Base-by-base conservation (phyloP, 2,888 invertebrate genomes). In the Chelonus formosanus region DNA sequence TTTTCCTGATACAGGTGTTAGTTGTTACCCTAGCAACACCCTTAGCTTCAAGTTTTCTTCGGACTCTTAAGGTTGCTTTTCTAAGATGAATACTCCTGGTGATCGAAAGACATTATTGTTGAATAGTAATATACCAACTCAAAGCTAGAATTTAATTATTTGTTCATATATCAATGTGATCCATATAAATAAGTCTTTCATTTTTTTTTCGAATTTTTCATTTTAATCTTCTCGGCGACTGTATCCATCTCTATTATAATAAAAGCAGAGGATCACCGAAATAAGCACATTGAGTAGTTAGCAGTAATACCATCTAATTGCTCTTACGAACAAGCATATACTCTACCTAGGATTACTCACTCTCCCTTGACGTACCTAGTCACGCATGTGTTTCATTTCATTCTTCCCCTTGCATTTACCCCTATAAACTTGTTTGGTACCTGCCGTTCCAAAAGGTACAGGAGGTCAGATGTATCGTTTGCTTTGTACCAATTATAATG, bases 401-500 rank as follows among this genome's bases (percentile, higher is more conserved):
- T 72, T 69, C 66, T 69, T 68, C 73, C 70, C 73, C 70, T 52
- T 43, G 45, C 65, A 36, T 64, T 61, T 64, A 44, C 60, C 55
- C 55, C 54, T 10, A 57, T 54, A 57, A 63, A 59, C 74, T 72
- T 75, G 75, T 80, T 81, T 76, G 78, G 79, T 81, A 81, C 80
- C 81, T 80, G 81, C 75, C 76, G 71, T 74, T 76, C 74, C 70
- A 70, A 74, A 73, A 78, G 77, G 77, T 78, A 79, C 76, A 75
- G 70, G 73, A 67, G 63, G 58, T 58, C 56, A 57, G 5, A 45
- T 36, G 35, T 48, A 36, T 45, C 60, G 56, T 44, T 55, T 34
- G n/a, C n/a, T 45, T 67, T 65, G 64, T 44, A 35, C 10, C 47
- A 60, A 72, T 68, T 68, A 66, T 65, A 67, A 58, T 54, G 53